Percentiles rank a stretch among this genome's conserved stretches.
Evolutionary conservation across 2,888 invertebrate genomes (phyloP).

Genomic region (Theretra japonica): DNA sequence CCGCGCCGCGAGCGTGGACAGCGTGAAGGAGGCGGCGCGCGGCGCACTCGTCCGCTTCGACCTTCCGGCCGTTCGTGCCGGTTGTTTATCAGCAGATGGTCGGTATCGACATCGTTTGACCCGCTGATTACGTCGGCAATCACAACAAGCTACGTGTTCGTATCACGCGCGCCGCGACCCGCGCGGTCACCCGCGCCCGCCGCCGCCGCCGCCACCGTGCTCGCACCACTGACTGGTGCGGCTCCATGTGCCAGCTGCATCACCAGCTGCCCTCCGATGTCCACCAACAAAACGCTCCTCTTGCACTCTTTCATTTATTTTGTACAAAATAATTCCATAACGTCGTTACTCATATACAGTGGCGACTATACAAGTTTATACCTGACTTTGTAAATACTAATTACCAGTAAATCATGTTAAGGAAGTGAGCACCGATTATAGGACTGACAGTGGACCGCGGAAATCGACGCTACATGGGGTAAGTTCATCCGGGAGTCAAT

Average conservation of each 20-base stretch:
- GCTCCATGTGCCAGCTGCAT: background rate
- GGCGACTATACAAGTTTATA: too few relatives aligned
- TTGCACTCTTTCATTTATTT: too few relatives aligned
- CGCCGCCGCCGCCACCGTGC: background rate
- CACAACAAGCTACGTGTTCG: slow-evolving; percentile 31
- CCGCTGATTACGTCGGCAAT: slow-evolving; percentile 36
- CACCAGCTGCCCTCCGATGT: background rate
- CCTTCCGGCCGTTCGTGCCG: slow-evolving; percentile 33
- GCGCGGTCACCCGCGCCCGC: background rate
- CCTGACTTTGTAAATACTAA: too few relatives aligned
- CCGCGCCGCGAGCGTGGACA: background rate
- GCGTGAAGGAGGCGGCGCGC: background rate
- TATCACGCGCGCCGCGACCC: slow-evolving; percentile 36
- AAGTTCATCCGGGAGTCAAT: too few relatives aligned
- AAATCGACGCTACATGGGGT: too few relatives aligned
- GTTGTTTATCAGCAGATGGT: slow-evolving; percentile 34
- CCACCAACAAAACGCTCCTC: too few relatives aligned
- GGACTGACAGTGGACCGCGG: too few relatives aligned
- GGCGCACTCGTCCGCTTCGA: slow-evolving; percentile 54
- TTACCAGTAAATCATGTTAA: too few relatives aligned
- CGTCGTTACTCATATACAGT: too few relatives aligned
- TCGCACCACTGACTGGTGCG: too few relatives aligned
- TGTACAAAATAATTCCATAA: too few relatives aligned
- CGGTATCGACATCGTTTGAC: slow-evolving; percentile 32
- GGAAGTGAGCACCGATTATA: too few relatives aligned